phyloP scores from a whole-genome alignment of 2,797 vertebrate species.

The Ataeniobius toweri region DNA sequence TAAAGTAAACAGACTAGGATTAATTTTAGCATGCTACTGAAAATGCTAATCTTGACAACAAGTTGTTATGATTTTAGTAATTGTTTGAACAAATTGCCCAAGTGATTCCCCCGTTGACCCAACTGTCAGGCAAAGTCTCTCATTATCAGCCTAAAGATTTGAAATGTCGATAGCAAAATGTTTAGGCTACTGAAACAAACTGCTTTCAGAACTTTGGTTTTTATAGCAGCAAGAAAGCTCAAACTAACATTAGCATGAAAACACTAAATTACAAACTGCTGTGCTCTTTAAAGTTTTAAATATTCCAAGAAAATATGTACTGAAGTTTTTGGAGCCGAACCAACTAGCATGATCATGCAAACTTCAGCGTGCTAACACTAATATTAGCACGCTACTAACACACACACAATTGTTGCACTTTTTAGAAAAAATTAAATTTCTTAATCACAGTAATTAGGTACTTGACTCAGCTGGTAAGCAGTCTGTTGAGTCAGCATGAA shows the following conservation, averaged over 20 bases:
- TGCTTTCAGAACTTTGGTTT: not conserved
- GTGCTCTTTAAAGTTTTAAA: too few species aligned
- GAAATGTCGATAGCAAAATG: not conserved
- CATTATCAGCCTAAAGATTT: not conserved
- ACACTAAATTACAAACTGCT: too few species aligned
- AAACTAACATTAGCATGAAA: too few species aligned
- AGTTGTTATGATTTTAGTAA: not conserved
- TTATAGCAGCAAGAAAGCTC: not conserved
- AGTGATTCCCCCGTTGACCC: not conserved
- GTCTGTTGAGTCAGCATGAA: not conserved
- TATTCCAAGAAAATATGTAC: not conserved
- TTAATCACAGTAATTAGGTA: not conserved
- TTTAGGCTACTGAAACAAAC: not conserved
- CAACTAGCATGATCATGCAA: not conserved
- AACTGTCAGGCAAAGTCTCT: not conserved
- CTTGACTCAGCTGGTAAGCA: not conserved
- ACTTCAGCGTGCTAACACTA: not conserved
- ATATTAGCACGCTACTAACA: not conserved
- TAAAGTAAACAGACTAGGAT: not conserved
- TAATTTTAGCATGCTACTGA: not conserved
- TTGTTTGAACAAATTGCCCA: not conserved
- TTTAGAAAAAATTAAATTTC: not conserved
- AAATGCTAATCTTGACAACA: not conserved
- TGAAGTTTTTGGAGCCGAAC: not conserved
- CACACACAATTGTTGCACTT: not conserved